Evolutionary conservation across 2,888 invertebrate species (phyloP).

Genomic region (Pogonocherus hispidulus): DNA sequence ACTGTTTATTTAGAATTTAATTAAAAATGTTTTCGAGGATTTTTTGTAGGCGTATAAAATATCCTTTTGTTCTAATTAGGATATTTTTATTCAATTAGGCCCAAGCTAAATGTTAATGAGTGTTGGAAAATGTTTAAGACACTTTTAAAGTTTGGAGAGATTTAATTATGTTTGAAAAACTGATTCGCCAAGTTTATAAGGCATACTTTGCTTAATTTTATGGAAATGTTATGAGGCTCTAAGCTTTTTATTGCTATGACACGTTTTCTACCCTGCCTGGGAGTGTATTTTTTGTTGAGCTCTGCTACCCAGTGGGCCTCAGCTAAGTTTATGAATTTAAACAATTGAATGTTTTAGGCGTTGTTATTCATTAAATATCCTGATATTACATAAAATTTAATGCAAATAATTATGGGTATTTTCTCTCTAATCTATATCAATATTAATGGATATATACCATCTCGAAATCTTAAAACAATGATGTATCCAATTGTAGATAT

Average conservation of each 20-base stretch:
- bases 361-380: too few relatives aligned
- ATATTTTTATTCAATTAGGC: constrained; percentile 53
- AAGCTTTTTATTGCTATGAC: constrained; percentile 41
- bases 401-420: too few relatives aligned
- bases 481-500: too few relatives aligned
- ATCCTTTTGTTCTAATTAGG: constrained; percentile 41
- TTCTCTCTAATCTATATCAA: too few relatives aligned
- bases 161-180: constrained; percentile 55
- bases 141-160: constrained; percentile 47
- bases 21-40: not conserved
- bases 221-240: constrained; percentile 47
- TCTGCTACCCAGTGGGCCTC: not conserved
- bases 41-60: constrained; percentile 18
- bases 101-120: constrained; percentile 51
- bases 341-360: too few relatives aligned
- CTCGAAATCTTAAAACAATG: too few relatives aligned
- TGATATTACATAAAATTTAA: too few relatives aligned
- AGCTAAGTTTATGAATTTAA: not conserved
- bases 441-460: too few relatives aligned
- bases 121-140: constrained; percentile 48
- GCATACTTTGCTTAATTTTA: constrained; percentile 53
- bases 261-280: constrained; percentile 25
- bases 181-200: constrained; percentile 49
- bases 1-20: too few relatives aligned
- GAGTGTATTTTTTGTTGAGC: not conserved